A percentile compares a stretch with the other conserved stretches of the same genome.
phyloP scores from a whole-genome alignment of 1,140 invertebrate genomes.

The Calliphora vicina region DNA sequence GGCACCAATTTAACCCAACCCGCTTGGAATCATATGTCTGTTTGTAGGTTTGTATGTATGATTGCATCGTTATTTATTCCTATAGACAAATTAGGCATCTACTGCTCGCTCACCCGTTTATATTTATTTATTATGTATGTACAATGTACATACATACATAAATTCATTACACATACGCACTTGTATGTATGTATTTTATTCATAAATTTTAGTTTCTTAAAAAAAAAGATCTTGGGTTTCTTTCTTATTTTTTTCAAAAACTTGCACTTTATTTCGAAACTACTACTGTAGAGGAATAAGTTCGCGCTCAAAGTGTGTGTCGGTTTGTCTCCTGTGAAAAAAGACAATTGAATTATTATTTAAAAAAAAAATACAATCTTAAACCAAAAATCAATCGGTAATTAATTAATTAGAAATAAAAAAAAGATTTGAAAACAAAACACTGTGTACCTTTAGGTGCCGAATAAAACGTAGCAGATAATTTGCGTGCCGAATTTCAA shows the following conservation, averaged over 20 bases:
- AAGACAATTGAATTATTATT: neutral
- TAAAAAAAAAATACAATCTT: neutral
- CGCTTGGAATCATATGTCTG: neutral
- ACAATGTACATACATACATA: neutral
- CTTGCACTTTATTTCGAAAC: neutral
- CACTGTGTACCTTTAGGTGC: too few relatives aligned
- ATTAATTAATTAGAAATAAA: neutral
- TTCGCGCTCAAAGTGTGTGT: neutral
- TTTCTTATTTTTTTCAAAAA: neutral
- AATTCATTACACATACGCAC: neutral
- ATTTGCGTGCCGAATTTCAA: too few relatives aligned
- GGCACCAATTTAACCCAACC: constrained; percentile 23
- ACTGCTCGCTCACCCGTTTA: neutral
- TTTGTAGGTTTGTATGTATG: neutral
- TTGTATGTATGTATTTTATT: neutral
- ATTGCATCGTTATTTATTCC: neutral
- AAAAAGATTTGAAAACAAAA: too few relatives aligned
- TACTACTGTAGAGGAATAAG: neutral
- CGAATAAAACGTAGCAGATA: too few relatives aligned
- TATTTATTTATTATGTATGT: neutral
- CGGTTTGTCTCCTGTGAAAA: neutral
- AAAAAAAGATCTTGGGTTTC: neutral
- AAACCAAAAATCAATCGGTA: neutral
- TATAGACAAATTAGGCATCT: constrained; percentile 9
- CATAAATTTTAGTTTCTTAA: neutral